Base-by-base conservation (phyloP, 2,888 invertebrate genomes). In the Limnephilus auricula region DNA sequence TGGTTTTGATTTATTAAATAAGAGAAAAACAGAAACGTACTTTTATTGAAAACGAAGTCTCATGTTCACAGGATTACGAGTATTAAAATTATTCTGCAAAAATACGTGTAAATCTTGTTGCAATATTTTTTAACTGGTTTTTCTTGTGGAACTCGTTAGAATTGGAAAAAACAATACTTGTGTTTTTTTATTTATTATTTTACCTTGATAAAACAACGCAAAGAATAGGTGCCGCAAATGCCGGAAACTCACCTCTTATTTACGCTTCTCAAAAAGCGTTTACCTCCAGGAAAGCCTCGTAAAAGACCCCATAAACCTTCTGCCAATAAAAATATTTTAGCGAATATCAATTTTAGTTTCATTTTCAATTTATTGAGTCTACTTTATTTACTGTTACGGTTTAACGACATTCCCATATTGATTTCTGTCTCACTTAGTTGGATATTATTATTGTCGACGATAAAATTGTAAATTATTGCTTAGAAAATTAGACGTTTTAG, bases 391-490 rank as follows among this genome's bases (percentile, higher is more conserved):
- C 65, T 65, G 65, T 65, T 25, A 9, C 65, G 9, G 65, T 82
- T 82, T 82, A 82, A 82, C 82, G 82, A 82, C 82, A 25, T 82
- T 25, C 37, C 25, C 82, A 82, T 34, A 82, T 82, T 82, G 82
- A 82, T 82, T 34, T 82, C 37, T 12, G 82, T 82, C 37, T 34
- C 25, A 25, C 65, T 25, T n/a, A 9, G 65, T 65, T n/a, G 9
- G 65, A 65, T 10, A 40, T 40, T 40, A 40, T 65, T 65, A 65
- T 65, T 65, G 25, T 65, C 65, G 9, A 65, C 65, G 65, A 65
- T 65, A 65, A 65, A 65, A 65, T 65, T 25, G 2, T 65, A 18
- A 18, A 40, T 65, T 65, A 65, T 65, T 65, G 18, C 25, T 65
- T 25, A 18, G 25, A 65, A 65, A 65, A 9, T 65, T n/a, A 65